A percentile compares a stretch with the other conserved stretches of the same genome.
Evolutionary conservation across 2,797 vertebrate species (phyloP).

Genomic region (Phoxinus dragarum): DNA sequence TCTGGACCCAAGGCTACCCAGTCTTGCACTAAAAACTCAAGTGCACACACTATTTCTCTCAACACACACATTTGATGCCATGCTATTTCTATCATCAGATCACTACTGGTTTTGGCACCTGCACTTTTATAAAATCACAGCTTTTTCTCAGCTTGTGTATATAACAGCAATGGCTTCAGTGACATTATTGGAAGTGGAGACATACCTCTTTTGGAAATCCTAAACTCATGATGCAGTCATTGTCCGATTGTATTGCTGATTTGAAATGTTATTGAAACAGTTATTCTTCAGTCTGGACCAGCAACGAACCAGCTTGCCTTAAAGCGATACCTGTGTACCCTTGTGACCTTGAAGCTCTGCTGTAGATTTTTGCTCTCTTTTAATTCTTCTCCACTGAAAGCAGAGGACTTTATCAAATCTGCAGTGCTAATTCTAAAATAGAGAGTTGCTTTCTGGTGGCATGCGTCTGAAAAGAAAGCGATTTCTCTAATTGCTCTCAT

Average conservation of each 20-base stretch:
- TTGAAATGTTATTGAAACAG: not conserved
- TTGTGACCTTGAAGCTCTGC: not conserved
- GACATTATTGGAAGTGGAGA: conserved; percentile 7
- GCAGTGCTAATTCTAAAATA: conserved; percentile 63
- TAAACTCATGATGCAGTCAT: conserved; percentile 1
- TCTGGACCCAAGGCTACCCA: conserved; percentile 59
- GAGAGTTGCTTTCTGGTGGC: conserved; percentile 60
- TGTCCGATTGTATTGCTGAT: not conserved
- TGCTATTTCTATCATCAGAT: conserved; percentile 40
- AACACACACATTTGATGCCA: not conserved
- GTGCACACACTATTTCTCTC: conserved; percentile 37
- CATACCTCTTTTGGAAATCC: not conserved
- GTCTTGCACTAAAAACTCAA: conserved; percentile 49
- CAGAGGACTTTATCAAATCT: conserved; percentile 62
- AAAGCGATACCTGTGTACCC: not conserved
- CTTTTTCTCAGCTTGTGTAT: conserved; percentile 47
- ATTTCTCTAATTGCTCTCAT: conserved; percentile 76
- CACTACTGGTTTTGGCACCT: conserved; percentile 57
- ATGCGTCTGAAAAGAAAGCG: conserved; percentile 65
- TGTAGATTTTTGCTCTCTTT: conserved; percentile 57
- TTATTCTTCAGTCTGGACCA: not conserved
- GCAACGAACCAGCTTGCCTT: not conserved
- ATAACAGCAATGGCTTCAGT: conserved; percentile 37
- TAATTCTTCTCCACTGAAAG: conserved; percentile 63
- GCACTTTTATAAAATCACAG: conserved; percentile 59